Conservation (phyloP, 2,888 invertebrate species). For the Eupithecia exiguata region DNA sequence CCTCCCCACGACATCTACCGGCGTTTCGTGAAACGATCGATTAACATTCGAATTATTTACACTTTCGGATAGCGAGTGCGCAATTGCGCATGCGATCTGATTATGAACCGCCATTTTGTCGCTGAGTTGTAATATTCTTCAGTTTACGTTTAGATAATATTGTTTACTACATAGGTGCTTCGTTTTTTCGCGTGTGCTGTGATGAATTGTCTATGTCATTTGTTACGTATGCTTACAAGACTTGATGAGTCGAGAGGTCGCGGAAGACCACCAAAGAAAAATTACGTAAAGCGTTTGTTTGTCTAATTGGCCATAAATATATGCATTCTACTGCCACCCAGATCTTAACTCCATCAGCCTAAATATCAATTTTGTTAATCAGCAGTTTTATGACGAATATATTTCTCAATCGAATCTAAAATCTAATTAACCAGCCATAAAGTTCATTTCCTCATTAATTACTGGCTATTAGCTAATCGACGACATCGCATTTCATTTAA, state of each 20-base stretch:
- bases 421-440: constrained; percentile 32
- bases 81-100: constrained; percentile 60
- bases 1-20: constrained; percentile 51
- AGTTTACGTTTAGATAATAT: background rate
- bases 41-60: constrained; percentile 72
- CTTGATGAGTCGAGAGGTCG: background rate
- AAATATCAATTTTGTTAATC: constrained; percentile 18
- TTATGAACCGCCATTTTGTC: constrained; percentile 54
- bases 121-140: background rate
- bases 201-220: background rate
- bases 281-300: background rate
- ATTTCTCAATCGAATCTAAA: constrained; percentile 32
- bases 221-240: background rate
- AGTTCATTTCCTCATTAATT: constrained; percentile 35
- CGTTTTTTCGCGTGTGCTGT: too few relatives aligned
- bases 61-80: constrained; percentile 60
- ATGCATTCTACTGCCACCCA: background rate
- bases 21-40: constrained; percentile 63
- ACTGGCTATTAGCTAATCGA: constrained; percentile 33
- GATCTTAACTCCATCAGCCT: constrained; percentile 9
- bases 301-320: background rate
- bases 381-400: constrained; percentile 27
- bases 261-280: background rate
- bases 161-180: too few relatives aligned
- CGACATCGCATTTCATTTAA: constrained; percentile 30